Conservation (phyloP, 2,888 invertebrate genomes). For the Epistrophella euchroma region DNA sequence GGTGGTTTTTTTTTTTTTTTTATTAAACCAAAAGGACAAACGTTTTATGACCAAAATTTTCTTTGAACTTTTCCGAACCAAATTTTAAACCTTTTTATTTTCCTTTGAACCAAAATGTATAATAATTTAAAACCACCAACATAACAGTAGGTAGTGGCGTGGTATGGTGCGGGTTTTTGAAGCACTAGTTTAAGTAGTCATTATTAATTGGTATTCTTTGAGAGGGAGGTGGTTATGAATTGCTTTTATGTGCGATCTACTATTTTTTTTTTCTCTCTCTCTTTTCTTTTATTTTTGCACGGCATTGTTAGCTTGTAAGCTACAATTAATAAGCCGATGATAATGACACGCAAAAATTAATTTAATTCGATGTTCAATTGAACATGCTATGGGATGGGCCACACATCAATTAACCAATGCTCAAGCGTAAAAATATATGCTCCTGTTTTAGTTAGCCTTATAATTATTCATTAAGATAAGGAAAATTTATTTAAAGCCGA, state of each 20-base stretch:
- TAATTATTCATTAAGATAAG: constrained; percentile 39
- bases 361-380: constrained; percentile 44
- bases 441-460: constrained; percentile 22
- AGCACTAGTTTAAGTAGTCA: constrained; percentile 23
- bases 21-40: neutral
- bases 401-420: constrained; percentile 29
- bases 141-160: constrained; percentile 6
- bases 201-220: constrained; percentile 52
- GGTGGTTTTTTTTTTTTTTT: neutral
- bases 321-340: constrained; percentile 48
- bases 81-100: neutral
- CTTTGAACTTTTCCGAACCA: constrained; percentile 41
- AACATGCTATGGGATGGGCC: constrained; percentile 37
- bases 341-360: constrained; percentile 60
- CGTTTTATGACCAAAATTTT: constrained; percentile 1
- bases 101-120: neutral
- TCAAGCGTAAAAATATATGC: constrained; percentile 41
- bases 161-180: too few relatives aligned
- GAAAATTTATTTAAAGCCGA: constrained; percentile 4
- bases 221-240: constrained; percentile 21
- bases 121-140: constrained; percentile 55
- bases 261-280: neutral
- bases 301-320: constrained; percentile 46
- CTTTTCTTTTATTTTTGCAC: constrained; percentile 25
- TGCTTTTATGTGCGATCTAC: constrained; percentile 20